Percentiles rank a stretch among this genome's conserved stretches.
Conservation (phyloP, 1,140 invertebrate species). For the Drosophila ambigua region DNA sequence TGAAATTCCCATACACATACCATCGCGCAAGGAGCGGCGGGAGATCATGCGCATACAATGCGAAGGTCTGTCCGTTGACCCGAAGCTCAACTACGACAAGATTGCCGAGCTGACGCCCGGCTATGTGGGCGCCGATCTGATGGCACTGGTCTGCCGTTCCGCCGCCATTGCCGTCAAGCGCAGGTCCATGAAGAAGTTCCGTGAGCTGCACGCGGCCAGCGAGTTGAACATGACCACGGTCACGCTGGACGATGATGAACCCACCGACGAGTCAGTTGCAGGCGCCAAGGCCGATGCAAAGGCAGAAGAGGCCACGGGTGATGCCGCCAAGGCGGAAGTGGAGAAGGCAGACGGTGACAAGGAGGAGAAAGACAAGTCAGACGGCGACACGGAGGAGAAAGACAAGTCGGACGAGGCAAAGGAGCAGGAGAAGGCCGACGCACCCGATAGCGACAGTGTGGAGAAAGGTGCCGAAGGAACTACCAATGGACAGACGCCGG, state of each 20-base stretch:
- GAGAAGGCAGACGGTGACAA: constrained; percentile 1
- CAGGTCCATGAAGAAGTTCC: constrained; percentile 71
- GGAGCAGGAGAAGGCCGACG: background rate
- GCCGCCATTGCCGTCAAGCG: constrained; percentile 92
- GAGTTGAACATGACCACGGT: constrained; percentile 77
- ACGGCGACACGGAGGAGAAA: background rate
- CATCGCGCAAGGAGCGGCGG: constrained; percentile 91
- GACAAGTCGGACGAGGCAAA: background rate
- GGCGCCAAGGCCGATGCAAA: background rate
- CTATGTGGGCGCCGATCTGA: constrained; percentile 98
- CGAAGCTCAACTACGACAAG: constrained; percentile 88
- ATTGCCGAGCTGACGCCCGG: constrained; percentile 95
- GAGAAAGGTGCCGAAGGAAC: constrained; percentile 25
- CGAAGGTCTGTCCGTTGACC: constrained; percentile 88
- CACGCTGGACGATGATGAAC: constrained; percentile 73
- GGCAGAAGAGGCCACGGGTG: constrained; percentile 5
- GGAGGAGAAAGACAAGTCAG: constrained; percentile 12
- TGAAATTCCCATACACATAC: constrained; percentile 97
- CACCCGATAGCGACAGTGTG: constrained; percentile 1
- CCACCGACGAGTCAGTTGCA: constrained; percentile 31
- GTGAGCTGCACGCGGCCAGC: constrained; percentile 64
- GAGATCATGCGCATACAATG: constrained; percentile 90
- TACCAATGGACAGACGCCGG: constrained; percentile 44
- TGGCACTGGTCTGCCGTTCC: constrained; percentile 93
- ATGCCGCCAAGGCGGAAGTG: constrained; percentile 10